A percentile compares a stretch with the other conserved stretches of the same genome.
These are phyloP conservation scores for Bombus confusus DNA, from an alignment of 1,140 invertebrate species.

Conservation along the genomic window DNA sequence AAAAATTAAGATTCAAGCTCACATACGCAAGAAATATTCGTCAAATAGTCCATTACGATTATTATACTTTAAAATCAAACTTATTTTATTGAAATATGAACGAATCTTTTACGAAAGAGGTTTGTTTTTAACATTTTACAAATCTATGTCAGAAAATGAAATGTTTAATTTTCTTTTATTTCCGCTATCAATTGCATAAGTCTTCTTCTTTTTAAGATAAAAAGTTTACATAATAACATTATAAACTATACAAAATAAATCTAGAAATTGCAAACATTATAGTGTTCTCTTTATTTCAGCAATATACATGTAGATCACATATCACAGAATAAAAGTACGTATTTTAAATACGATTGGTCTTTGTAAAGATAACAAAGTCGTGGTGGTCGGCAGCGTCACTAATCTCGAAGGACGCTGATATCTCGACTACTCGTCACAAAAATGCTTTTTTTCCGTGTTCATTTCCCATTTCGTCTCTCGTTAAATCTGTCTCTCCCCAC, in stretches of 20 bases:
- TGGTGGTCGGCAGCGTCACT: constrained; percentile 57
- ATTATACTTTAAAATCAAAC: too few species aligned
- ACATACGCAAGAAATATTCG: too few species aligned
- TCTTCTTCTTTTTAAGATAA: too few species aligned
- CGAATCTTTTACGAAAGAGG: too few species aligned
- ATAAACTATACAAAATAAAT: too few species aligned
- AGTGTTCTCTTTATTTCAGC: neutral
- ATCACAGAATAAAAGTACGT: neutral
- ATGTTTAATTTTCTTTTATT: neutral
- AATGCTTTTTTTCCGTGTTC: neutral
- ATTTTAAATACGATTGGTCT: constrained; percentile 2
- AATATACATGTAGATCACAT: neutral
- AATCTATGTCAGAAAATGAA: neutral
- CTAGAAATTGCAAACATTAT: too few species aligned
- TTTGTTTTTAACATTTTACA: neutral
- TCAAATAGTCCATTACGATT: too few species aligned
- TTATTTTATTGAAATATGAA: too few species aligned
- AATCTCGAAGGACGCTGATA: constrained; percentile 56
- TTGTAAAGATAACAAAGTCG: constrained; percentile 30
- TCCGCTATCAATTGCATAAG: too few species aligned
- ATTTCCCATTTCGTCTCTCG: neutral
- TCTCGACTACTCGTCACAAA: constrained; percentile 30
- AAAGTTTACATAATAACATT: too few species aligned
- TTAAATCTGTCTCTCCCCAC: constrained; percentile 12
- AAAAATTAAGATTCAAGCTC: too few species aligned